Evolutionary conservation across 2,797 vertebrate genomes (phyloP), one percentile per base, ranked within the genome.

Genomic region (Chaetodon trifasciatus): DNA sequence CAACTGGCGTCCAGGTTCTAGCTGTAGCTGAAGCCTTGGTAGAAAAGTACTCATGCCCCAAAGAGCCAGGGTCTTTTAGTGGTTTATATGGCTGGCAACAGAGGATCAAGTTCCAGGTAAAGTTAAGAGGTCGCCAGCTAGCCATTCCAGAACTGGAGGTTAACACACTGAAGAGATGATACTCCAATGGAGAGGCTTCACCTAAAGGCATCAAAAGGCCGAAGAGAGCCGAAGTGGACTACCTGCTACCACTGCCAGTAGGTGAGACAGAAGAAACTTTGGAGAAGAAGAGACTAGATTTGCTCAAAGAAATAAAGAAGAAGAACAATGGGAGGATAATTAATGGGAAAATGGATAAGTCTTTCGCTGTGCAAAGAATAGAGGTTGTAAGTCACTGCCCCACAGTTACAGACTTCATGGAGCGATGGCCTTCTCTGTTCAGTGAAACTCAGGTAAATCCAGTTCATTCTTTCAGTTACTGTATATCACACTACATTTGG

Each of bases 211-310:
- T 81, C 13, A 86, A 76, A 84, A 84, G 47, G 37, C 44, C 61
- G 1, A 89, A 68, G 28, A 79, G 82, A 58, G 72, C 87, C 52
- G 81, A 86, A 68, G 84, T 86, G 19, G 82, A 86, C 40, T 79
- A 79, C 13, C 44, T 86, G 70, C 81, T 74, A 15, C 77, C 81
- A 68, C 44, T 83, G 47, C 70, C 66, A 68, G 17, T 80, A 46
- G 66, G 78, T 17, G 73, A 86, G 28, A 86, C 73, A 7, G 52
- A 69, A 37, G 62, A 70, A 35, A 79, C 70, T 10, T 74, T 82
- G 44, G 79, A 81, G 24, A 69, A 81, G 24, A 70, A 81, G 44
- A 77, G 69, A 57, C 24, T 85, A 23, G 68, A 64, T 61, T 19
- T 74, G 46, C 60, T 64, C 17, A 61, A 55, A 23, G 71, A 74